Evolutionary conservation across 2,888 invertebrate species (phyloP), one percentile per base, ranked within the genome.

Genomic region (Periphyllus acericola): DNA sequence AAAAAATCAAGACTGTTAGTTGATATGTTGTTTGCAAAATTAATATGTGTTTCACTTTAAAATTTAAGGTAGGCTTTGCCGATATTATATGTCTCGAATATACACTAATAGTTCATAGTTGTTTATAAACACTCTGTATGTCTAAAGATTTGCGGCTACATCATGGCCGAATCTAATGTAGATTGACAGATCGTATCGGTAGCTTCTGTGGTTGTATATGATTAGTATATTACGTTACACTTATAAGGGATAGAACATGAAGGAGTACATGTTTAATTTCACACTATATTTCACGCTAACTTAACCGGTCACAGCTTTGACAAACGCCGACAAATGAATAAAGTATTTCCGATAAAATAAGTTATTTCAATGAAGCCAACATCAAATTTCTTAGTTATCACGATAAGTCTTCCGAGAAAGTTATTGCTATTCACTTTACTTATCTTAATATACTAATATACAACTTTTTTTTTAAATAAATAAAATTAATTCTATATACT

Each of bases 81-180:
- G n/a, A n/a, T 68, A 68, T 29, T 68, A 29, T 68, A 29, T n/a
- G n/a, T 68, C 9, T 68, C 9, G 25, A 60, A 60, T 21, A 60
- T 60, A 60, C 4, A 60, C 5, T 60, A 68, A 29, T 29, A 68
- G 21, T 25, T 60, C 60, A 60, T 60, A 21, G 29, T 29, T n/a
- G n/a, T 74, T 74, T 21, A 72, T 83, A 83, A 74, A 74, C n/a
- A 72, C 34, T 81, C 46, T 40, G 40, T 81, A 52, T 21, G 34
- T 52, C 25, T 55, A 19, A 19, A 83, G 71, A 83, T 34, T 36
- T 83, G 60, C 60, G 68, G 34, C 52, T 17, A 78, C 34, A 46
- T 85, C 68, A 78, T 29, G 52, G 68, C 85, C 52, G 68, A 71
- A 85, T n/a, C 68, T 85, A 85, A 85, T 85, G 52, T 71, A 71